Base-by-base conservation (phyloP, 2,797 vertebrate species). In the Amphiprion clarkii region DNA sequence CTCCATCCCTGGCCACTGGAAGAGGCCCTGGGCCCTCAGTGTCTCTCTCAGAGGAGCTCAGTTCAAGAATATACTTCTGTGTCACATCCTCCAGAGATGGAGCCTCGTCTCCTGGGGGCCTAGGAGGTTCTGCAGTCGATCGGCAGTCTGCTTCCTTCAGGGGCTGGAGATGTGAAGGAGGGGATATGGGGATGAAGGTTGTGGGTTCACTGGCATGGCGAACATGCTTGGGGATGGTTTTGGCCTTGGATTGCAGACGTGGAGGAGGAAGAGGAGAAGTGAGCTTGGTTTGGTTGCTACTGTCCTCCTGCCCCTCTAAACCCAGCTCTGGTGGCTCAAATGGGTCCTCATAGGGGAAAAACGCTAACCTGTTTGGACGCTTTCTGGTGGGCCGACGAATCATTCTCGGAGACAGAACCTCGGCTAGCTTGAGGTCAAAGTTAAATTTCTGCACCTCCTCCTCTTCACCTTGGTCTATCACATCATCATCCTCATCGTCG, bases 201-300 rank as follows among this genome's bases (percentile, higher is more conserved):
- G 96, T 29, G 0, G 97, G 97, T 72, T 98, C 97, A 0, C 97
- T 99, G 73, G 96, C 91, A 58, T 99, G 97, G 56, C 97, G 96
- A 33, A 98, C 60, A 2, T 99, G 97, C 76, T 97, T 97, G 78
- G 93, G 74, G 78, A 93, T 88, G 0, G 76, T 83, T 86, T 92
- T 92, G 66, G 84, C 29, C 82, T 90, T 87, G 71, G 66, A 72
- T 31, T 84, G 78, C 27, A 79, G 53, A 74, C 57, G 33, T 42
- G 69, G 42, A 62, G 62, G 19, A 5, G 85, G 78, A 74, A 90
- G 76, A 71, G 89, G 81, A 59, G 84, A 71, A 14, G 67, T 70
- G 62, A 82, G 63, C 66, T 87, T 46, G 0, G 23, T 52, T 44
- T 75, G 70, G 33, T 74, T 29, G 0, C 52, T 74, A 25, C 61